A percentile compares a stretch with the other conserved stretches of the same genome.
phyloP scores from a whole-genome alignment of 2,797 vertebrate genomes.

The Falco concolor region DNA sequence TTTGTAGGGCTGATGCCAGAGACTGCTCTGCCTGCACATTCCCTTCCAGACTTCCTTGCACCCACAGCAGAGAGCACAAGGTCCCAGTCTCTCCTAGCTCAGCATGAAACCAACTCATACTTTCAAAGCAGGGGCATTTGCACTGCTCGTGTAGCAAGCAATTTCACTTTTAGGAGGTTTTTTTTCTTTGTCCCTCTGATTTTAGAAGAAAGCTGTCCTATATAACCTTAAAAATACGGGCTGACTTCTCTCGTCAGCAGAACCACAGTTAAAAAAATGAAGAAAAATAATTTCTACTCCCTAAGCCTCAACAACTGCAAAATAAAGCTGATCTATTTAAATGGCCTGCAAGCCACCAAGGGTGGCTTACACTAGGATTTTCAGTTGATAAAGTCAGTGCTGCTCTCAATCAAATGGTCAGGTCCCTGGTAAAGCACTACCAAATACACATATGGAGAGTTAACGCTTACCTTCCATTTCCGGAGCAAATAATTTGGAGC shows the following conservation, averaged over 20 bases:
- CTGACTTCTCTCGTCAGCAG: not conserved
- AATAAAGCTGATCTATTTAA: not conserved
- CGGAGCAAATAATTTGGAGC: not conserved
- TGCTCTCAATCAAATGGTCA: not conserved
- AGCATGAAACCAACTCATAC: rapidly evolving
- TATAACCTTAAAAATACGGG: not conserved
- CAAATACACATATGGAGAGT: not conserved
- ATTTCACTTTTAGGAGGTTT: not conserved
- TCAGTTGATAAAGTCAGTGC: not conserved
- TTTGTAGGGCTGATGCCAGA: rapidly evolving
- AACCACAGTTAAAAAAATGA: not conserved
- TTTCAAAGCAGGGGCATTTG: not conserved
- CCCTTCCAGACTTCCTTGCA: not conserved
- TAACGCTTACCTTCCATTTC: not conserved
- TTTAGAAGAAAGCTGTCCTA: not conserved
- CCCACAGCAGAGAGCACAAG: not conserved
- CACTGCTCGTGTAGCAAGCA: not conserved
- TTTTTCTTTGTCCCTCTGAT: not conserved
- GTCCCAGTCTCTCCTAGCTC: not conserved
- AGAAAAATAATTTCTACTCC: not conserved
- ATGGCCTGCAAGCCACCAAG: not conserved
- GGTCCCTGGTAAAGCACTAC: not conserved
- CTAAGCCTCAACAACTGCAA: not conserved
- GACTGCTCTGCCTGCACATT: not conserved
- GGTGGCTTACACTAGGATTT: not conserved